A percentile compares a stretch with the other conserved stretches of the same genome.
Conservation (phyloP, 2,888 invertebrate species). For the Pseudeuparius sepicola region DNA sequence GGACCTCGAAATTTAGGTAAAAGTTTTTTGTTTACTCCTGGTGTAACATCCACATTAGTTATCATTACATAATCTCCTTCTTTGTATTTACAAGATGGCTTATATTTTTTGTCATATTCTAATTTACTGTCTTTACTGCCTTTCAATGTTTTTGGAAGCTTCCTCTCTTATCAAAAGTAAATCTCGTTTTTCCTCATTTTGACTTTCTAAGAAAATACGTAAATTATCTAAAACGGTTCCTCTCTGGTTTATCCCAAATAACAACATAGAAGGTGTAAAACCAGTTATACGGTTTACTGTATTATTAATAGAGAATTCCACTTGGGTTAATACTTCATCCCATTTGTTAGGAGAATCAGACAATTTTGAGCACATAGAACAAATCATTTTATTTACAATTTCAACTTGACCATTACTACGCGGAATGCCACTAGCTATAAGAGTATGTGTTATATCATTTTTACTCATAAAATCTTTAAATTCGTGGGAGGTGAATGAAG, state of each 20-base stretch:
- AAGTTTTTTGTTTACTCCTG: constrained; percentile 24
- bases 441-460: constrained; percentile 15
- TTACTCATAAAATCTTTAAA: constrained; percentile 17
- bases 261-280: constrained; percentile 24
- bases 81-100: constrained; percentile 16
- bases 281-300: constrained; percentile 25
- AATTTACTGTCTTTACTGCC: constrained; percentile 6
- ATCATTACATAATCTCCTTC: constrained; percentile 25
- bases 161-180: constrained; percentile 4
- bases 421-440: constrained; percentile 20
- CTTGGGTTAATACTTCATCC: constrained; percentile 20
- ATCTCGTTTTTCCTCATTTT: constrained; percentile 8
- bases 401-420: constrained; percentile 23
- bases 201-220: constrained; percentile 15
- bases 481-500: constrained; percentile 16
- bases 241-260: constrained; percentile 28
- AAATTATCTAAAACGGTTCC: constrained; percentile 21
- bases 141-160: constrained; percentile 4
- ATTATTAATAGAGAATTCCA: constrained; percentile 23
- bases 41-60: constrained; percentile 23
- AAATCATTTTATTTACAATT: constrained; percentile 17
- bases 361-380: constrained; percentile 17
- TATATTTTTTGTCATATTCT: constrained; percentile 24
- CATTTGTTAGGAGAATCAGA: constrained; percentile 10
- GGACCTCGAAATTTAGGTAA: constrained; percentile 27